Evolutionary conservation across 92 coral and sea anemone species (phyloP), one percentile per base, ranked within the genome.

Genomic region (Epizoanthus illoricatus): DNA sequence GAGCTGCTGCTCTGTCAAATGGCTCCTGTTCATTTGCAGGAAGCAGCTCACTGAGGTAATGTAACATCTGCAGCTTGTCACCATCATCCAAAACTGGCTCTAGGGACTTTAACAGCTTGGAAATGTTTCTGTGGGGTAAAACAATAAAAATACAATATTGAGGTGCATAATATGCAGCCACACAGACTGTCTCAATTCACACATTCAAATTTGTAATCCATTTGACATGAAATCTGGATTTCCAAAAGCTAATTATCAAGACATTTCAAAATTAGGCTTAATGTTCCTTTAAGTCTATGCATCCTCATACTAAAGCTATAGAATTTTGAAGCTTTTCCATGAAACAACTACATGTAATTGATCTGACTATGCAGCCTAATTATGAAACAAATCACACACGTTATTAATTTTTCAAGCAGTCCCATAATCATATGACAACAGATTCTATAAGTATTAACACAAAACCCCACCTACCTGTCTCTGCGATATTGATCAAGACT

Each of bases 61-160:
- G 98, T 42, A 96, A 71, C 88, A 96, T 96, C 69, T 89, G 92
- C 17, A 93, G 87, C 80, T 96, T 96, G 9, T 86, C 92, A 19
- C 92, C 91, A 65, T 96, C 99, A 76, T 96, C 99, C 65, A 96
- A 74, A 20, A 96, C 95, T 47, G 99, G 99, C 58, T 96, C 99
- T 65, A 96, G 80, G n/a, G 96, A 72, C 8, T 71, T 86, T 43
- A 96, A 86, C 24, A 96, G 85, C 87, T 87, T 86, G 45, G 85
- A 81, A 2, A 94, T 89, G 78, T 93, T 93, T 81, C 99, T 95
- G 60, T 47, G 39, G 13, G 42, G 49, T 21, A 74, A 19, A 58
- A 64, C 56, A 58, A 47, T 43, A 13, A 0, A 18, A 41, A 5
- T 15, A 45, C 17, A 74, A 68, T 54, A 19, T 56, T 12, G n/a